Base-by-base conservation (phyloP, 2,797 vertebrate species). In the Hapalemur alaotrensis region DNA sequence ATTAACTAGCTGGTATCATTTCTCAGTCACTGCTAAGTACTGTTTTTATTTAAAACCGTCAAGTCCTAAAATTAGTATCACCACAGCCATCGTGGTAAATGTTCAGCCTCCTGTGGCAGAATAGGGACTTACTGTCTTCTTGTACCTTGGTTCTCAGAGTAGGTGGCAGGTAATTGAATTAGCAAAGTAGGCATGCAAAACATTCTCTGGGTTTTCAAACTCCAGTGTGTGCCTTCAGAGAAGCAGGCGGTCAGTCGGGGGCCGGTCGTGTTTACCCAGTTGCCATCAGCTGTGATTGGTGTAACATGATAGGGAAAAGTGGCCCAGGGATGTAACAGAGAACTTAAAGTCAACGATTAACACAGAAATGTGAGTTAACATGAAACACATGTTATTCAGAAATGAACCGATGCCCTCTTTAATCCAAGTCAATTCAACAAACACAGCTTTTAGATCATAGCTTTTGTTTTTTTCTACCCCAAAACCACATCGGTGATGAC, bases 251-350 rank as follows among this genome's bases (percentile, higher is more conserved):
- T 25, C 18, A 82, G 63, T 76, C 41, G 15, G n/a, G 90, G 50
- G 35, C 4, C 13, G 79, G 82, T 72, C 70, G 0, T 94, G 89
- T 96, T 97, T 95, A 95, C 85, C 63, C 96, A 72, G 78, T 95
- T 91, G 88, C 79, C 82, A 67, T 96, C 93, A 91, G 92, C 97
- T 97, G 96, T 79, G 91, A 10, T 54, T 30, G 7, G n/a, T 89
- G 95, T 97, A 94, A 97, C 23, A 0, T 12, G 75, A 95, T 50
- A 83, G 3, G 32, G 54, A 67, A 70, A 87, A 90, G 91, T 10
- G 59, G 83, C 88, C 85, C 88, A n/a, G 52, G 81, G 88, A 80
- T 94, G 91, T 65, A 69, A 88, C 54, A 17, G 89, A 83, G 80
- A 96, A 52, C 88, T 83, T 32, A 81, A 43, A 83, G 75, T 48